Conservation (phyloP, 2,113 vertebrate genomes). For the Gnathonemus longibarbis region DNA sequence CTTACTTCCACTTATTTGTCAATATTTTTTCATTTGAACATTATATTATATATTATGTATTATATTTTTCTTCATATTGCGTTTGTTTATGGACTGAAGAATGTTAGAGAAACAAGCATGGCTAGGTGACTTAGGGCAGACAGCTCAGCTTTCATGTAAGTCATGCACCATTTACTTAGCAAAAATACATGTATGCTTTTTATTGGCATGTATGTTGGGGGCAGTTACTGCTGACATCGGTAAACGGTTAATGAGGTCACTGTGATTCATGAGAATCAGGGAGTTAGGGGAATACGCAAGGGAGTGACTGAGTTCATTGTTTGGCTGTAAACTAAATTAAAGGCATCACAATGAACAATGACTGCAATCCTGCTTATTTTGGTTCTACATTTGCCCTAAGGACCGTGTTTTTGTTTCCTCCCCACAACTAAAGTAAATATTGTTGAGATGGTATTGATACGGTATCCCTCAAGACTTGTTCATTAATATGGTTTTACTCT, state of each 20-base stretch:
- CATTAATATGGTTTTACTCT: not conserved
- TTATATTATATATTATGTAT: not conserved
- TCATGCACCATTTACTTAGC: not conserved
- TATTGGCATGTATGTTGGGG: not conserved
- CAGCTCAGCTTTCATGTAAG: not conserved
- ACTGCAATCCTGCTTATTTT: not conserved
- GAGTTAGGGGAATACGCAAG: not conserved
- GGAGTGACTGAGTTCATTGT: not conserved
- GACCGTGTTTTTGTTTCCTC: not conserved
- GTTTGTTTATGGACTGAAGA: not conserved
- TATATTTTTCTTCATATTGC: not conserved
- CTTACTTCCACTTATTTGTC: not conserved
- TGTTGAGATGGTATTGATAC: not conserved
- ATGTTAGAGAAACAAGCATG: not conserved
- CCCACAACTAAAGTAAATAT: not conserved
- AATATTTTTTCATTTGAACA: not conserved
- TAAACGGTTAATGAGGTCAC: constrained; percentile 19
- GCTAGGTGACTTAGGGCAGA: not conserved
- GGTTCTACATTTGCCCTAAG: not conserved
- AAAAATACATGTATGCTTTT: not conserved
- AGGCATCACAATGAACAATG: constrained; percentile 13
- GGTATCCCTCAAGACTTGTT: not conserved
- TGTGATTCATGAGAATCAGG: constrained; percentile 1
- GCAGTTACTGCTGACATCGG: constrained; percentile 3
- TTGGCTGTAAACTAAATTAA: constrained; percentile 16